phyloP scores from a whole-genome alignment of 2,113 vertebrate species.

The Empidonax traillii region DNA sequence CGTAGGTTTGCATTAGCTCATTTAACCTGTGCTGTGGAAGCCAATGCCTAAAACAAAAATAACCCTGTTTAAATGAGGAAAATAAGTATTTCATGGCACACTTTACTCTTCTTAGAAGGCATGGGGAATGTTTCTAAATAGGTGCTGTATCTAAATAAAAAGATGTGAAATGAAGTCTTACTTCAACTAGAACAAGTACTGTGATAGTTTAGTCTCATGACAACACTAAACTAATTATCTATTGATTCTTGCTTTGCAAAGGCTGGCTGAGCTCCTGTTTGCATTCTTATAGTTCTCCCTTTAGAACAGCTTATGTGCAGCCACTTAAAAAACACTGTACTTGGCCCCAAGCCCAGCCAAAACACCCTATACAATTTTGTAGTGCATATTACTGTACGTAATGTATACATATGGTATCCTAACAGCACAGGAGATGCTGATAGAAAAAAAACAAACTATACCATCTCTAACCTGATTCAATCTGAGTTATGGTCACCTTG shows the following conservation, averaged over 20 bases:
- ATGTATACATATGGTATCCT: background rate
- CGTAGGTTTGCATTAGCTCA: background rate
- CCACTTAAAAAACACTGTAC: background rate
- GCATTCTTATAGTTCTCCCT: background rate
- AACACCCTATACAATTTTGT: background rate
- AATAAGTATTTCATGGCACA: background rate
- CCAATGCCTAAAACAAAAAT: conserved; percentile 1
- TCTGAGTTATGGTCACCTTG: background rate
- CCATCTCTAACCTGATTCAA: background rate
- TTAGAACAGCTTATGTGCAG: background rate
- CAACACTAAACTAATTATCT: background rate
- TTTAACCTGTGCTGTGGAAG: background rate
- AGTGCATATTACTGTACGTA: background rate
- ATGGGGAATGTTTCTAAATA: background rate
- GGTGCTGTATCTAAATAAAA: background rate
- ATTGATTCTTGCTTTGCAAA: background rate
- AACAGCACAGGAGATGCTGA: background rate
- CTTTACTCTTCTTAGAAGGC: background rate
- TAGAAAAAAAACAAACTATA: background rate
- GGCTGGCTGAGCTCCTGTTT: background rate
- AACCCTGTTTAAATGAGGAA: background rate
- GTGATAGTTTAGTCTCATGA: background rate
- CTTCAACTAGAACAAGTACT: background rate
- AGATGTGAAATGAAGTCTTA: background rate
- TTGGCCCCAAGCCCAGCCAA: background rate